Evolutionary conservation across 2,888 invertebrate species (phyloP), one percentile per base, ranked within the genome.

Genomic region (Philaethria dido): DNA sequence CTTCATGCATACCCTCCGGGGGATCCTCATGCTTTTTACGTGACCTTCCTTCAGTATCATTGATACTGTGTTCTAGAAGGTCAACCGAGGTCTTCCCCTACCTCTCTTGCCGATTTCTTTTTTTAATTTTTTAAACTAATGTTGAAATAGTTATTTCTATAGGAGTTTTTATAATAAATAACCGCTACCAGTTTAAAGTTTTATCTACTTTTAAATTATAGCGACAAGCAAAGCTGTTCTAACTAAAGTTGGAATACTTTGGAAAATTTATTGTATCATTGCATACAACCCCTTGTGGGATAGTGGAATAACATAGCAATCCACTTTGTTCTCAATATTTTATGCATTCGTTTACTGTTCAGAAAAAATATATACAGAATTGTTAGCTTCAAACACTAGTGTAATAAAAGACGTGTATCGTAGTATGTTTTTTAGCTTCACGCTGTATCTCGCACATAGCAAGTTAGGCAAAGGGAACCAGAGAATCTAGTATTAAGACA

Each of bases 191-290:
- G 9, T 9, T 29, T 16, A 16, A 25, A 52, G 11, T 29, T 52
- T 29, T 52, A 52, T 29, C 4, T 52, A 29, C 52, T 11, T 52
- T 11, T 29, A 52, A 52, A 52, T 29, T 52, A 52, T 29, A n/a
- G 9, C 4, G 25, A 52, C 16, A 4, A 11, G 16, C 3, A 52
- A 52, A 52, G 29, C 52, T 16, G 50, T 50, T 14, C 50, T 29
- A 16, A 52, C 29, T 52, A 52, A 52, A 52, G 52, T 29, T 16
- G 25, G 52, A 52, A 29, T 52, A 29, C 52, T 52, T 29, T 11
- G 16, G 9, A 5, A 9, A 52, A 52, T 52, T 52, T 52, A 29
- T 52, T 16, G 29, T 4, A 52, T n/a, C 52, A 29, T 11, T 52
- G 36, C 20, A 36, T 55, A 39, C 36, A 55, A 55, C 8, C 3